Base-by-base conservation (phyloP, 2,113 vertebrate genomes). In the Fukomys damarensis region DNA sequence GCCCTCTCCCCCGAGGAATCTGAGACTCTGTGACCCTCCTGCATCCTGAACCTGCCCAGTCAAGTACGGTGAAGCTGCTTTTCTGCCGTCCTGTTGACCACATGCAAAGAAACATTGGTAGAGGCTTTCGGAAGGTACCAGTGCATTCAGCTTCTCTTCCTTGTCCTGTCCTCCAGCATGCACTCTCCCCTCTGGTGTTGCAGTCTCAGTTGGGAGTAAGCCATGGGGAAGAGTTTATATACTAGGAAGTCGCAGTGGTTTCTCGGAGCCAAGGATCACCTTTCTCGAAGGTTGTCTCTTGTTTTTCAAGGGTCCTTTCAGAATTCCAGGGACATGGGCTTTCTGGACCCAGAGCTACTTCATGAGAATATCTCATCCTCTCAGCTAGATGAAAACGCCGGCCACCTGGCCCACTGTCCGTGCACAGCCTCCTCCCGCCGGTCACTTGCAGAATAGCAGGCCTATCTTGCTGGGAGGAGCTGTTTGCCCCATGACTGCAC, bases 71-170 rank as follows among this genome's bases (percentile, higher is more conserved):
- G 6, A 20, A 52, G 28, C 56, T 26, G 30, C 32, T 9, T 1
- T 56, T 58, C 5, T 4, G 9, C 46, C 54, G 35, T 38, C 82
- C 68, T 19, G 22, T 38, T 26, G 5, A 0, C n/a, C 26, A 24
- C 35, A 35, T 41, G 26, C 30, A 7, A 46, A 38, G 59, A 61
- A 66, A n/a, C 35, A 0, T 20, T 16, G 16, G n/a, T 26, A 56
- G 46, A 26, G 24, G 41, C 52, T 16, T 24, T 56, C 20, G 43
- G 54, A 19, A 24, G 35, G 7, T 1, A 17, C n/a, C 0, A 0
- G 10, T 8, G 83, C 17, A 30, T 26, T 41, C 6, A 3, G 26
- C 35, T 13, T 56, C 26, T 74, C 89, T 19, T 46, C 52, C 1
- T 10, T n/a, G 52, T 56, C 32, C 94, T 30, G 24, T 63, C 46